Evolutionary conservation across 2,888 invertebrate genomes (phyloP), one percentile per base, ranked within the genome.

Genomic region (Ophonus ardosiacus): DNA sequence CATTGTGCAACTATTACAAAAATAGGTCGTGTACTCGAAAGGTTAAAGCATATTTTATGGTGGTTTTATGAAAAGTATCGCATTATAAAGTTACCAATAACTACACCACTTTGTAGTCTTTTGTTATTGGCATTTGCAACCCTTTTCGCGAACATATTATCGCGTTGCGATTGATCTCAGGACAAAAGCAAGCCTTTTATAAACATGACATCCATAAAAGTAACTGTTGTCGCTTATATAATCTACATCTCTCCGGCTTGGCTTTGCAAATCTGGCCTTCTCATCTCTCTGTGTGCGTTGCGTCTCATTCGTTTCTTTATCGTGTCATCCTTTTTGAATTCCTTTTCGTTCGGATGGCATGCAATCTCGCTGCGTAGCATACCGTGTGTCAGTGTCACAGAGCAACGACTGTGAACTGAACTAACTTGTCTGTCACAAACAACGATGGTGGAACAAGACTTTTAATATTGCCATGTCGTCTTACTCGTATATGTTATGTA

Each of bases 301-400:
- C 15, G 68, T 38, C 68, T 68, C 68, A 68, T 68, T 68, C 68
- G 68, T 68, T 68, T 68, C 68, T 68, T 68, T 68, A 68, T 68
- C 68, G 68, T 68, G 15, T 68, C 40, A 68, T 68, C 68, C 68
- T 38, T 40, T 68, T 68, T 68, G 31, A 68, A 40, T 31, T 38
- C n/a, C 40, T 31, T 21, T 65, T 68, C 68, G 68, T 68, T 38
- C 24, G 68, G 40, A 68, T 68, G 31, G 68, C 68, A 68, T 40
- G 68, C 68, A 68, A 63, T 63, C 63, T 63, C 63, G 10, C 13
- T 51, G 13, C 43, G 13, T 51, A 51, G 7, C 43, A 10, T 51
- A 51, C 10, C 43, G 43, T 13, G 43, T 13, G 43, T 51, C 8
- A 17, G 18, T 61, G 21, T 61, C 59, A 8, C 63, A 10, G 59